phyloP scores from a whole-genome alignment of 1,140 invertebrate species.

The Drosophila quadrilineata region DNA sequence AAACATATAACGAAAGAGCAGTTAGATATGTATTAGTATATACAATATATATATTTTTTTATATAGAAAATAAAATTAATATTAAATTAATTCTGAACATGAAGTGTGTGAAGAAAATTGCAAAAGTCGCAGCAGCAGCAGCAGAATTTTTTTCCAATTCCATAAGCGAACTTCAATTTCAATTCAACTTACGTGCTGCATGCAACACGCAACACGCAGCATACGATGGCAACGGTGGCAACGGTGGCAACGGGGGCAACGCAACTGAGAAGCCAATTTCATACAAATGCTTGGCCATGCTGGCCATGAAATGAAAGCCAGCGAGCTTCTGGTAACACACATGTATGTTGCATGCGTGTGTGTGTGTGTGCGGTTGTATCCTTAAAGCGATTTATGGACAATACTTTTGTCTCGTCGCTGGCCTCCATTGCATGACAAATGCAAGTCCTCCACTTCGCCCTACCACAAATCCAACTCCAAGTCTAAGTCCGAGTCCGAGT shows the following conservation, averaged over 20 bases:
- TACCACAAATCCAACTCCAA: no score
- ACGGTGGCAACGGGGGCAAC: background rate
- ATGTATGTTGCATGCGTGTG: conserved; percentile 2
- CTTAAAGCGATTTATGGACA: conserved; percentile 69
- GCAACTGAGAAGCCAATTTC: conserved; percentile 62
- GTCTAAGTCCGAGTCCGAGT: conserved; percentile 15
- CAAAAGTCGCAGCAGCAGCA: conserved; percentile 59
- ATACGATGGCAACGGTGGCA: conserved; percentile 9
- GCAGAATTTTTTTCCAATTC: conserved; percentile 67
- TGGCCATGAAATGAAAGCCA: conserved; percentile 59
- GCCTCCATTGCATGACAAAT: conserved; percentile 43
- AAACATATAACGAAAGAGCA: conserved; percentile 15
- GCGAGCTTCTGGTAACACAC: conserved; percentile 10
- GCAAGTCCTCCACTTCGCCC: no score
- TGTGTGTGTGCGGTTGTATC: background rate
- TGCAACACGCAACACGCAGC: conserved; percentile 34
- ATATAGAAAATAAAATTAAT: conserved; percentile 79
- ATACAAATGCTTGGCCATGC: conserved; percentile 54
- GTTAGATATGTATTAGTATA: conserved; percentile 20
- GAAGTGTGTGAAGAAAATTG: conserved; percentile 76
- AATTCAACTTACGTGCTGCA: conserved; percentile 71
- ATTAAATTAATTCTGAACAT: conserved; percentile 79
- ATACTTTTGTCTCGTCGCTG: conserved; percentile 39
- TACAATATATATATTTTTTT: conserved; percentile 50
- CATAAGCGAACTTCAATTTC: conserved; percentile 76